Evolutionary conservation across 2,113 vertebrate species (phyloP).

Genomic region (Colius striatus): DNA sequence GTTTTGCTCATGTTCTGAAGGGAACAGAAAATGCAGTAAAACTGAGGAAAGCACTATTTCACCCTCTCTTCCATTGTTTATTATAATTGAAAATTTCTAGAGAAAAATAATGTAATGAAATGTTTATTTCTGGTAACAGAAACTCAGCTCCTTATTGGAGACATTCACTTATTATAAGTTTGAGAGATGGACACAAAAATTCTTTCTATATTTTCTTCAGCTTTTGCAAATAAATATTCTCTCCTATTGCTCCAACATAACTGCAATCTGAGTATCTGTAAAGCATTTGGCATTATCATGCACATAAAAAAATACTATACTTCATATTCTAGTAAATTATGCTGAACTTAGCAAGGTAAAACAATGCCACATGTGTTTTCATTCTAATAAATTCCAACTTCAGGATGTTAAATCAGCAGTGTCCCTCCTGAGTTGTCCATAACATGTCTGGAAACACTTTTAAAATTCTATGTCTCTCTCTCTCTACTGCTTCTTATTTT

Average conservation of each 20-base stretch:
- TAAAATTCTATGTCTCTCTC: background rate
- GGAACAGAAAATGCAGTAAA: background rate
- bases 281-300: background rate
- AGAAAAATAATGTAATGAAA: slow-evolving; percentile 15
- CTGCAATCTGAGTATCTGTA: slow-evolving; percentile 20
- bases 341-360: background rate
- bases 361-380: slow-evolving; percentile 7
- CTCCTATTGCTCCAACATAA: background rate
- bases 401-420: background rate
- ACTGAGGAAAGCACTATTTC: background rate
- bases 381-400: slow-evolving; percentile 22
- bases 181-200: background rate
- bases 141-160: background rate
- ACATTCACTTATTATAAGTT: background rate
- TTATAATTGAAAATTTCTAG: slow-evolving; percentile 31
- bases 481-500: background rate
- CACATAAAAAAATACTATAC: background rate
- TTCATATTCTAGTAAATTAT: slow-evolving; percentile 18
- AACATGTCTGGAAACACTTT: background rate
- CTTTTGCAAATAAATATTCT: background rate
- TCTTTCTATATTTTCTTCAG: slow-evolving; percentile 6
- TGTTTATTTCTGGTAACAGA: background rate
- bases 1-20: background rate
- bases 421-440: background rate
- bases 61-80: background rate